These are phyloP conservation scores for Amphibalanus amphitrite DNA, from an alignment of 1,140 invertebrate genomes.

Conservation along the genomic window DNA sequence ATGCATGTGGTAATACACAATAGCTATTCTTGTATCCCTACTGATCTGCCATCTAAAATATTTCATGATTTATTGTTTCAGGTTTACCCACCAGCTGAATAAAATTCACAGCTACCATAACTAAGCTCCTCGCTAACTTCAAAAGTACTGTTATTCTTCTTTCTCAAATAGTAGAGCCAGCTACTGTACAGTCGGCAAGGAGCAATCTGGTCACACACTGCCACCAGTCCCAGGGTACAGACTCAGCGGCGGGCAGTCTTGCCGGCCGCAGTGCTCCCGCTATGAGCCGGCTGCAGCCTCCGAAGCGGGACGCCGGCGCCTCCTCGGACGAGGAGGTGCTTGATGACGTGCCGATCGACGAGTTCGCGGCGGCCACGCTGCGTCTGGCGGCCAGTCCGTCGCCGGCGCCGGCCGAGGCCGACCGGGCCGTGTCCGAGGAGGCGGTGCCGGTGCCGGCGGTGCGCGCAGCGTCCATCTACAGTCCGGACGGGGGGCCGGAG, in stretches of 20 bases:
- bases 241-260: not conserved
- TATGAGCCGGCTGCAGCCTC: slow-evolving; percentile 9
- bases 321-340: slow-evolving; percentile 17
- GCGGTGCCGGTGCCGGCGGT: not conserved
- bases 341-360: slow-evolving; percentile 16
- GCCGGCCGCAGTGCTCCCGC: not conserved
- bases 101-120: too few species aligned
- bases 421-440: not conserved
- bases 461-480: not conserved
- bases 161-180: too few species aligned
- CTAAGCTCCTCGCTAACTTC: too few species aligned
- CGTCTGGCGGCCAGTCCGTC: slow-evolving; percentile 7
- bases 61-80: too few species aligned
- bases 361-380: slow-evolving; percentile 16
- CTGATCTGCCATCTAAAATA: too few species aligned
- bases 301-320: slow-evolving; percentile 15
- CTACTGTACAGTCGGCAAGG: too few species aligned
- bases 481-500: not conserved
- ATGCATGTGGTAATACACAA: too few species aligned
- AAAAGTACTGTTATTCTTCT: too few species aligned
- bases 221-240: not conserved
- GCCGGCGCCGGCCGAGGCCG: not conserved
- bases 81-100: too few species aligned
- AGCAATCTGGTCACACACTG: not conserved
- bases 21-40: too few species aligned